phyloP scores from a whole-genome alignment of 2,888 invertebrate species.

The Leptinotarsa juncta region DNA sequence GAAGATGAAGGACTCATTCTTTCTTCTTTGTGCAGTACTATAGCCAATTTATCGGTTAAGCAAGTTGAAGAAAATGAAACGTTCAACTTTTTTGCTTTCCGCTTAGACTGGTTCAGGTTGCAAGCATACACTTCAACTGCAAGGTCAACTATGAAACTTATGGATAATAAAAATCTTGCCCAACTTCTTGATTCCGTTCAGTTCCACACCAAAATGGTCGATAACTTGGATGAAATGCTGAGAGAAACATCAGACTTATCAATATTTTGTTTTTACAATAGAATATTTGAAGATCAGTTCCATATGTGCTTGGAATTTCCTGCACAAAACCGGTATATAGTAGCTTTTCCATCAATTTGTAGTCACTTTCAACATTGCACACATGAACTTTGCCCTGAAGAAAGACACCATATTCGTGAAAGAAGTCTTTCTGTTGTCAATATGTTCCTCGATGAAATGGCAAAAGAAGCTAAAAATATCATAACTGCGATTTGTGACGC shows the following conservation, averaged over 20 bases:
- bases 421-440: slow-evolving; percentile 96
- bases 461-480: slow-evolving; percentile 98
- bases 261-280: slow-evolving; percentile 96
- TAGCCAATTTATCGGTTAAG: slow-evolving; percentile 87
- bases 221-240: slow-evolving; percentile 95
- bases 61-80: slow-evolving; percentile 97
- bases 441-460: slow-evolving; percentile 98
- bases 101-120: slow-evolving; percentile 95
- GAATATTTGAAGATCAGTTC: slow-evolving; percentile 97
- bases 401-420: slow-evolving; percentile 95
- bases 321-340: slow-evolving; percentile 97
- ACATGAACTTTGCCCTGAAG: slow-evolving; percentile 98
- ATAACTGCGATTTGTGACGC: slow-evolving; percentile 99
- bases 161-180: slow-evolving; percentile 88
- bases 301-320: slow-evolving; percentile 99
- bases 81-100: slow-evolving; percentile 94
- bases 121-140: slow-evolving; percentile 93
- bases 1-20: slow-evolving; percentile 96
- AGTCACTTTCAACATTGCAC: slow-evolving; percentile 98
- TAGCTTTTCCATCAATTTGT: slow-evolving; percentile 97
- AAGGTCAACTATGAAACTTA: slow-evolving; percentile 82
- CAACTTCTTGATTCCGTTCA: slow-evolving; percentile 94
- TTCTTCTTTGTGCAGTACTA: slow-evolving; percentile 90
- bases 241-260: slow-evolving; percentile 97
- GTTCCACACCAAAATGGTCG: slow-evolving; percentile 98